Percentiles rank a stretch among this genome's conserved stretches.
These are phyloP conservation scores for Pachydiplax longipennis DNA, from an alignment of 2,888 invertebrate species.

Conservation along the genomic window DNA sequence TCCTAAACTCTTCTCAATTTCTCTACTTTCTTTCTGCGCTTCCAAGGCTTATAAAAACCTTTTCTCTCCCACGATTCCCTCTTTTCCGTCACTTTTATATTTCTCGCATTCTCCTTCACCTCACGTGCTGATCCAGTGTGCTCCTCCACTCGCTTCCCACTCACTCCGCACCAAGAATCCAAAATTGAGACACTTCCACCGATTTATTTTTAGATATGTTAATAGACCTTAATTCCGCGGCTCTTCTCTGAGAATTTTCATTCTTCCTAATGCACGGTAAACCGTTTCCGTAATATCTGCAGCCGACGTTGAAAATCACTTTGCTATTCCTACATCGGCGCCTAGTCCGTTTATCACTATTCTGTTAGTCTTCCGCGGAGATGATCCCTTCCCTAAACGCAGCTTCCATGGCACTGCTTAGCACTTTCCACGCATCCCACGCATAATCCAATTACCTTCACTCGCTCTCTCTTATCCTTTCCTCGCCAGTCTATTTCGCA, in stretches of 20 bases:
- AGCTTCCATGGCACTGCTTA: neutral
- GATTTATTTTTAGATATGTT: neutral
- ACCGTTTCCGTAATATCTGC: neutral
- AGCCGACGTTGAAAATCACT: neutral
- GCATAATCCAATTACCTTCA: constrained; percentile 40
- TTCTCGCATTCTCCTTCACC: neutral
- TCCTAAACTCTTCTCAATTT: neutral
- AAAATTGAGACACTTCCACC: neutral
- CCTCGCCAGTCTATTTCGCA: constrained; percentile 32
- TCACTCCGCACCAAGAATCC: constrained; percentile 5
- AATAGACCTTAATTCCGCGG: neutral
- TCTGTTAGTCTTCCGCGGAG: neutral
- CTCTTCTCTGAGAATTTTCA: neutral
- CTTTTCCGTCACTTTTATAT: neutral
- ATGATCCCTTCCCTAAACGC: neutral
- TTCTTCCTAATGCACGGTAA: neutral
- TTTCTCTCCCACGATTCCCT: neutral
- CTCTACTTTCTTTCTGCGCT: neutral
- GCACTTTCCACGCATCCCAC: neutral
- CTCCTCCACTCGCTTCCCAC: neutral
- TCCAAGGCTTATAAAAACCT: neutral
- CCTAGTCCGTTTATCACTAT: neutral
- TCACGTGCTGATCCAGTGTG: neutral
- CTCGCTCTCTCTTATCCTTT: neutral
- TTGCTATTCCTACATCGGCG: neutral